Evolutionary conservation across 2,113 vertebrate species (phyloP), one percentile per base, ranked within the genome.

Genomic region (Phalacrocorax pelagicus): DNA sequence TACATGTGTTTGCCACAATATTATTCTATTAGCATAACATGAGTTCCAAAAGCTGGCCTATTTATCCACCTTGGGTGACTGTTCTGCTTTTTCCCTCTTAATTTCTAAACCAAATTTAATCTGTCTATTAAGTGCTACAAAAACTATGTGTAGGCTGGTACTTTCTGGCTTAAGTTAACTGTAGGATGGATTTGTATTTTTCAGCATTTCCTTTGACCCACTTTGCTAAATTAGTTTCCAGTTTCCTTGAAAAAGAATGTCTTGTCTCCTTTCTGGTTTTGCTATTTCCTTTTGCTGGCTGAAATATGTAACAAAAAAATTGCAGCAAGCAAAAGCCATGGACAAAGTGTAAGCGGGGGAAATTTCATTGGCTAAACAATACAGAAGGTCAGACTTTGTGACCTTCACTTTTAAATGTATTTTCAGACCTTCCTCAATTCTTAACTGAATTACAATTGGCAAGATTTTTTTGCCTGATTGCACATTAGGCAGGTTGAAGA

Each of bases 161-260:
- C 62, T 82, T 81, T 63, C 44, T 92, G 42, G 17, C 36, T 88
- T 65, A n/a, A 69, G 61, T 66, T 85, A 85, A 91, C 36, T 47
- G 46, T 29, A 77, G 46, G 71, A 73, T 51, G n/a, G 23, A 42
- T 94, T 82, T 72, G 34, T 65, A 23, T 75, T 92, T 96, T 91
- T 81, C 44, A 85, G 65, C 49, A 61, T 87, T 96, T 97, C 46
- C 81, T 93, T 94, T 92, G 89, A 92, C 83, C 89, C 78, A 40
- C 27, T 94, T 96, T 85, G 49, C 62, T 94, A 52, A 94, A 58
- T 80, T 92, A 85, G 66, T 95, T 95, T 94, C 71, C 71, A 73
- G 23, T 81, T 93, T 94, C 63, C 71, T 61, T 93, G 90, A 91
- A 93, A 85, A 96, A 85, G 16, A 42, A 51, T 16, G 36, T 89